phyloP scores from a whole-genome alignment of 1,140 invertebrate species.

The Conus betulinus region DNA sequence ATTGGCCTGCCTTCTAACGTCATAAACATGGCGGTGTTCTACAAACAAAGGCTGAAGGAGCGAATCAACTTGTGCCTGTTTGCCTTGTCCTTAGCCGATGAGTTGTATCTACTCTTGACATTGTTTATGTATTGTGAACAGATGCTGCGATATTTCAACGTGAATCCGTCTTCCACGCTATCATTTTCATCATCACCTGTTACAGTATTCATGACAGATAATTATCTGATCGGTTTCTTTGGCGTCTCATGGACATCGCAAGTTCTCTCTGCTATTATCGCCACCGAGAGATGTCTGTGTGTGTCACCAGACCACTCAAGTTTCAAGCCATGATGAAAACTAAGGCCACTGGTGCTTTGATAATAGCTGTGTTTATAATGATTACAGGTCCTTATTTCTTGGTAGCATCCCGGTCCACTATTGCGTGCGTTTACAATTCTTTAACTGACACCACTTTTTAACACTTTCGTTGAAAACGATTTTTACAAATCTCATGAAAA shows the following conservation, averaged over 20 bases:
- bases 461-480: too few relatives aligned
- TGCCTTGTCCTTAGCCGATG: too few relatives aligned
- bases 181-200: background rate
- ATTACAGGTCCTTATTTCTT: background rate
- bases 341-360: background rate
- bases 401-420: background rate
- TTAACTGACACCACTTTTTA: background rate
- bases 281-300: conserved; percentile 12
- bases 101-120: too few relatives aligned
- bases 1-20: too few relatives aligned
- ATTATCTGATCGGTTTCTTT: background rate
- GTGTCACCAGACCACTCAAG: background rate
- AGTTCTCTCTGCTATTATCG: conserved; percentile 8
- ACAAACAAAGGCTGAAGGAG: too few relatives aligned
- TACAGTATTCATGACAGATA: background rate
- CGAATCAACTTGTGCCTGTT: too few relatives aligned
- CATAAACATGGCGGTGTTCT: too few relatives aligned
- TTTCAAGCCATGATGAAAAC: background rate
- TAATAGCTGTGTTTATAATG: background rate
- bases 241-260: background rate
- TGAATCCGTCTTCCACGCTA: background rate
- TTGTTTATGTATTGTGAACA: too few relatives aligned
- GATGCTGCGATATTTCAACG: too few relatives aligned
- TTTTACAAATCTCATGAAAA: background rate
- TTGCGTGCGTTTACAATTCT: background rate